phyloP scores from a whole-genome alignment of 2,888 invertebrate genomes.

The Drosophila barbarae region DNA sequence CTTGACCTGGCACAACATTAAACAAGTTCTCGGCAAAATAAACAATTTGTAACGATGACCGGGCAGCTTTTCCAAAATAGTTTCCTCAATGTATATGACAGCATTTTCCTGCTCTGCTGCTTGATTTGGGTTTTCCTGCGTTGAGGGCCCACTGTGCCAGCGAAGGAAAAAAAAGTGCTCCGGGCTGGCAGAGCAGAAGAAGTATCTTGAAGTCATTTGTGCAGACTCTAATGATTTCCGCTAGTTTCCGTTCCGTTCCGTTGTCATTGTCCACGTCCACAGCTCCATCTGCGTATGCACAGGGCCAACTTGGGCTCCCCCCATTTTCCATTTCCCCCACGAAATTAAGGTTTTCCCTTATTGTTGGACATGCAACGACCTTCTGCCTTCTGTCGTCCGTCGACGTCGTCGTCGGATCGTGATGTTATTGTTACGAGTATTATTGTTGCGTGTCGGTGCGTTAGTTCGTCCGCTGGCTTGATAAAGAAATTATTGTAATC shows the following conservation, averaged over 20 bases:
- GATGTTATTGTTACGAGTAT: constrained; percentile 21
- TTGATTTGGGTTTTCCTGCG: constrained; percentile 32
- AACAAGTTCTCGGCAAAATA: background rate
- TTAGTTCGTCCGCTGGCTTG: constrained; percentile 22
- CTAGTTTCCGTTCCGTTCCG: constrained; percentile 66
- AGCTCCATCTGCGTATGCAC: constrained; percentile 27
- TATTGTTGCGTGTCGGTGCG: constrained; percentile 38
- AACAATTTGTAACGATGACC: constrained; percentile 14
- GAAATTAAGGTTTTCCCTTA: constrained; percentile 35
- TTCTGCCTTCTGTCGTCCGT: constrained; percentile 18
- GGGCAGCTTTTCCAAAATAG: constrained; percentile 5
- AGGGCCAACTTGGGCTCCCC: constrained; percentile 16
- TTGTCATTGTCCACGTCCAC: constrained; percentile 47
- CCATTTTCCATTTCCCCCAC: constrained; percentile 43
- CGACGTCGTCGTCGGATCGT: constrained; percentile 4
- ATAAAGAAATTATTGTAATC: constrained; percentile 49
- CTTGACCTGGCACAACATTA: constrained; percentile 11
- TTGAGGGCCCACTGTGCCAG: constrained; percentile 45
- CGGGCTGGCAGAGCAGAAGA: constrained; percentile 42
- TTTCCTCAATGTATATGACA: constrained; percentile 15
- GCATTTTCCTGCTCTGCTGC: constrained; percentile 2
- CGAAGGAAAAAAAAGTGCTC: constrained; percentile 38
- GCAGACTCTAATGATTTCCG: constrained; percentile 73
- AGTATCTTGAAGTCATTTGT: constrained; percentile 63
- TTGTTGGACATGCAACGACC: constrained; percentile 41